Evolutionary conservation across 1,140 invertebrate genomes (phyloP), one percentile per base, ranked within the genome.

Genomic region (Scaptodrosophila lebanonensis): DNA sequence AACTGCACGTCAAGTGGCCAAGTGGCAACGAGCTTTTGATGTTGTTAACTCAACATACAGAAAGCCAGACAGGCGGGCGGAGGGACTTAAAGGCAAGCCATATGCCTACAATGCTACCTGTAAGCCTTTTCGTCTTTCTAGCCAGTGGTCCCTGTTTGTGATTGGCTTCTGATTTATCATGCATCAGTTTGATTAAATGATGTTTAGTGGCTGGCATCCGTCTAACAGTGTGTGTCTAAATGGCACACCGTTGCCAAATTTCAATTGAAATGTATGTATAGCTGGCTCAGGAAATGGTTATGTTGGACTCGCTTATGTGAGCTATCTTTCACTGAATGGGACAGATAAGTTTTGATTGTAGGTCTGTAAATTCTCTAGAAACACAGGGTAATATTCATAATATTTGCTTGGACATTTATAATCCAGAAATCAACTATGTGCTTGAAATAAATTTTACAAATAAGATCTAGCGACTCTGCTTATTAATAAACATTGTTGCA

Each of bases 151-250:
- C 38, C 30, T 66, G 43, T 50, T 51, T 50, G 65, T 56, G 53
- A 52, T 65, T 62, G 64, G 47, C 60, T 72, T 49, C 64, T 83
- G 67, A 83, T 76, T 83, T 83, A 82, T 83, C 62, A 54, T 70
- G 66, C 59, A 76, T 53, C 54, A 61, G 51, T 12, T 63, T 83
- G 76, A 83, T 82, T 82, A 83, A 83, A 68, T 61, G 77, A 65
- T 62, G 76, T 62, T 82, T 70, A 76, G 63, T 61, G 77, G 63
- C 48, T 58, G 35, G 29, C 15, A 29, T 2, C 17, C 35, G 35
- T 15, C 36, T 2, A 11, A 11, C 12, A 20, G 15, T 20, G 1
- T 32, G 27, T 48, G 16, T 11, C 6, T 43, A 15, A 27, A 13
- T 7, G 13, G 3, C 8, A 25, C 22, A 25, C 3, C 22, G 8